phyloP scores from a whole-genome alignment of 1,140 invertebrate species.

The Psilanteris sp. region DNA sequence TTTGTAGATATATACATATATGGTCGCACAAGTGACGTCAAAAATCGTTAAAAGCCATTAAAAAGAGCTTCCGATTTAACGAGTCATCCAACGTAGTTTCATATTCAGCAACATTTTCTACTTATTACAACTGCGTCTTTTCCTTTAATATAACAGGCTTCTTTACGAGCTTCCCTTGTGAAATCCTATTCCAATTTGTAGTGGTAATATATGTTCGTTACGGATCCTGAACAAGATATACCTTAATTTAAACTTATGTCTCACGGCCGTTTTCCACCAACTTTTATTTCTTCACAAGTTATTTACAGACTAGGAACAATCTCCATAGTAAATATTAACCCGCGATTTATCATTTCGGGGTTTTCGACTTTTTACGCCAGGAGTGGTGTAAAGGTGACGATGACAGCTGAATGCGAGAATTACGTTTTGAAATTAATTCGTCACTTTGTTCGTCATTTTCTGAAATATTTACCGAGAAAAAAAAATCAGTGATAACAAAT shows the following conservation, averaged over 20 bases:
- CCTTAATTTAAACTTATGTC: conserved; percentile 58
- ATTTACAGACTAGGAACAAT: conserved; percentile 22
- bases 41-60: too few species aligned
- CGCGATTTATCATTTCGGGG: conserved; percentile 7
- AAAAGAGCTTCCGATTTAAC: conserved; percentile 9
- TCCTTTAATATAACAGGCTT: conserved; percentile 5
- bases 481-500: too few species aligned
- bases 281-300: conserved; percentile 40
- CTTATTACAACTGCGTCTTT: conserved; percentile 34
- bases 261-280: conserved; percentile 19
- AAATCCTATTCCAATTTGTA: conserved; percentile 56
- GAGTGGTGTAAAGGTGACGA: too few species aligned
- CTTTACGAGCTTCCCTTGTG: conserved; percentile 47
- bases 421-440: too few species aligned
- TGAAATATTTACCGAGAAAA: too few species aligned
- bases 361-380: too few species aligned
- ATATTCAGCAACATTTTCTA: conserved; percentile 30
- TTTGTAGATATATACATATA: too few species aligned
- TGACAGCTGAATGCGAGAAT: too few species aligned
- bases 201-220: conserved; percentile 42
- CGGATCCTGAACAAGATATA: conserved; percentile 55
- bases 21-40: too few species aligned
- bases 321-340: conserved; percentile 11
- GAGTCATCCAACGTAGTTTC: conserved; percentile 11
- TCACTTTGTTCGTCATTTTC: too few species aligned